Evolutionary conservation across 2,888 invertebrate species (phyloP).

Genomic region (Nebria brevicollis): DNA sequence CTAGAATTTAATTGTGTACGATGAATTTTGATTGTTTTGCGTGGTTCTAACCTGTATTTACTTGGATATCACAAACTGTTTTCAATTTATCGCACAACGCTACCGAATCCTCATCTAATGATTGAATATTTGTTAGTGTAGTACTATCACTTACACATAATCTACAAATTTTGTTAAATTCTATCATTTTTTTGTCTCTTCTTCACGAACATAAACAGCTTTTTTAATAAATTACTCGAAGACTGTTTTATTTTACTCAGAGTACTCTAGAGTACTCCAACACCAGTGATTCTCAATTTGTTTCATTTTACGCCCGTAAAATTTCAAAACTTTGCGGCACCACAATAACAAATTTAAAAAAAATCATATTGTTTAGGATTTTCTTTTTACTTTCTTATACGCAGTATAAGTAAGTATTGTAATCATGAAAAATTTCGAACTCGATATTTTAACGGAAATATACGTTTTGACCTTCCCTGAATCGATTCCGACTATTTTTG

Average conservation of each 20-base stretch:
- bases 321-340: too few species aligned
- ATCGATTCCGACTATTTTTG: too few species aligned
- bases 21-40: not conserved
- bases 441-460: too few species aligned
- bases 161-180: constrained; percentile 36
- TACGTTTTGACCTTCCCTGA: too few species aligned
- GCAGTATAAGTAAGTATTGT: too few species aligned
- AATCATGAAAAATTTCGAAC: too few species aligned
- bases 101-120: constrained; percentile 37
- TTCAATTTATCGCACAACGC: constrained; percentile 28
- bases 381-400: too few species aligned
- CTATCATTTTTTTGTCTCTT: constrained; percentile 24
- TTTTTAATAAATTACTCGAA: not conserved
- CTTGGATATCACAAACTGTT: constrained; percentile 41
- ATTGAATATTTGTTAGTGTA: constrained; percentile 29
- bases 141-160: constrained; percentile 36
- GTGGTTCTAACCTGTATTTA: constrained; percentile 5
- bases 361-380: too few species aligned
- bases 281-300: not conserved
- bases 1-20: not conserved
- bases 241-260: not conserved
- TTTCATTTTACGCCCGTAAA: not conserved
- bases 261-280: not conserved
- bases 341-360: too few species aligned
- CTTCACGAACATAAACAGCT: not conserved